Base-by-base conservation (phyloP, 2,888 invertebrate species). In the Stramonita haemastoma region DNA sequence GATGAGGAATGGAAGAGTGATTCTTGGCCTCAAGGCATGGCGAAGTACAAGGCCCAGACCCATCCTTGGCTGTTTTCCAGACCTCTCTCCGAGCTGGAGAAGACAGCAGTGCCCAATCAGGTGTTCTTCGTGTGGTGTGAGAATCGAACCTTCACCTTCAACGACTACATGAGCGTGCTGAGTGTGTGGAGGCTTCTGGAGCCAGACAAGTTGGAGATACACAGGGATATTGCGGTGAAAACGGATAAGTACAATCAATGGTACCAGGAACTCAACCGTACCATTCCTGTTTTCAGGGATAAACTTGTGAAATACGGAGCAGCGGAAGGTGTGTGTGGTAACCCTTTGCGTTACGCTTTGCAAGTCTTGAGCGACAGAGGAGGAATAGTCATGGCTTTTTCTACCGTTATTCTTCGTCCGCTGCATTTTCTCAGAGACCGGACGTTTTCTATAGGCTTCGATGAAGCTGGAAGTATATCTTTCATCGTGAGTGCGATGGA, bases 121-220 rank as follows among this genome's bases (percentile, higher is more conserved):
- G 93, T 95, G 0, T 93, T 93, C 88, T 95, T 92, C 88, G 92
- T 95, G 0, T 95, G 95, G 95, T 95, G 95, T 87, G 90, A 92
- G 0, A 92, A 93, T 56, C 77, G 91, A 13, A 93, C 94, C 81
- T 94, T 95, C 87, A 73, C 93, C 77, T 95, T 94, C 91, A 92
- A 92, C 56, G 93, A 95, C 88, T 95, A 94, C 91, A 90, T 95
- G 36, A 94, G 94, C 46, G 93, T 95, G 11, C 56, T 94, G 29
- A 95, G 95, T 87, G 94, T 92, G 26, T 94, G 94, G 92, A 93
- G 93, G 73, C 90, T 92, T 1, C 77, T 95, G 66, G 91, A 92
- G 77, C 95, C 95, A 6, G 95, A 95, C 90, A 91, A 92, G 13
- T 92, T 95, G 0, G 93, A 93, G 57, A 92, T 95, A 70, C 93